A percentile compares a stretch with the other conserved stretches of the same genome.
Evolutionary conservation across 2,113 vertebrate genomes (phyloP).

Genomic region (Etia nguti): DNA sequence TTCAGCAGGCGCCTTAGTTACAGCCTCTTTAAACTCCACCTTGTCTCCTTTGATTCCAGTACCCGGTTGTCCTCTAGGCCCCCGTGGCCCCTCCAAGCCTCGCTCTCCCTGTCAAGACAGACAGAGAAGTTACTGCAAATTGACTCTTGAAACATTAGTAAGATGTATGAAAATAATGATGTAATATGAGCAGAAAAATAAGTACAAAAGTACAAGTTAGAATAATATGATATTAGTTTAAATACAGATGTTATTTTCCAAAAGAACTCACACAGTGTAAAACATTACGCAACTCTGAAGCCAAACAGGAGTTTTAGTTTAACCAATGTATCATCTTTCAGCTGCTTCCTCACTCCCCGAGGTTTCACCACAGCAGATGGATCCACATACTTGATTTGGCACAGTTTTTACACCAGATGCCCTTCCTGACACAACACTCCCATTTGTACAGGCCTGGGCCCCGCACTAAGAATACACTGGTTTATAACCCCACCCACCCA

Average conservation of each 20-base stretch:
- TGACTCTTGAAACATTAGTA: neutral
- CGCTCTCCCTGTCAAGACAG: slow-evolving; percentile 75
- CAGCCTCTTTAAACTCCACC: slow-evolving; percentile 66
- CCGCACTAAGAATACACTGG: neutral
- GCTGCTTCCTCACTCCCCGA: neutral
- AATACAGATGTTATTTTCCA: neutral
- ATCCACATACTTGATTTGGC: neutral
- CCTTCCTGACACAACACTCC: neutral
- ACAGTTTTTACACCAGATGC: neutral
- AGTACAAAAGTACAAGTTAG: neutral
- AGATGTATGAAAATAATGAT: neutral
- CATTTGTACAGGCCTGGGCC: neutral
- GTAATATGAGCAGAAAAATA: neutral
- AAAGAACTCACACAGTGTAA: neutral
- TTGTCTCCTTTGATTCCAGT: slow-evolving; percentile 84
- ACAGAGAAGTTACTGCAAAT: slow-evolving; percentile 6
- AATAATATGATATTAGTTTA: neutral
- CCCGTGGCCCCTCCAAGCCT: slow-evolving; percentile 82
- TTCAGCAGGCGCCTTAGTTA: slow-evolving; percentile 58
- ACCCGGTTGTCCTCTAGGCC: slow-evolving; percentile 76
- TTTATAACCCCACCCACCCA: neutral
- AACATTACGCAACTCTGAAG: neutral
- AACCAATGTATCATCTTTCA: neutral
- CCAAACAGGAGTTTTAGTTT: neutral
- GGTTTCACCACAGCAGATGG: neutral